Base-by-base conservation (phyloP, 2,888 invertebrate genomes). In the Drosophila borborema region DNA sequence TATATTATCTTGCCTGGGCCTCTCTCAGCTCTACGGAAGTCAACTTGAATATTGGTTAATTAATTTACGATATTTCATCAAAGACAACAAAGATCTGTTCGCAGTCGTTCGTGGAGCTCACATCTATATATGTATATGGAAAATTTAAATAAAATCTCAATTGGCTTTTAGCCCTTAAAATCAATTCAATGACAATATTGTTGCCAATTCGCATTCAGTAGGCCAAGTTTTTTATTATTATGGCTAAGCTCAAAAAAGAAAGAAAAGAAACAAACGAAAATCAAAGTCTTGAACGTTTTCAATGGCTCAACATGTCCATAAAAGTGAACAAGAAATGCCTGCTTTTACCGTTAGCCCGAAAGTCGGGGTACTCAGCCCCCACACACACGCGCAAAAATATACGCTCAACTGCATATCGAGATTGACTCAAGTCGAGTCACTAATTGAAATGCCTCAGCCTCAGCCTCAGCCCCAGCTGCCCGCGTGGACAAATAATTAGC, bases 221-320 rank as follows among this genome's bases (percentile, higher is more conserved):
- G 80, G 77, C 70, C 65, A 74, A 48, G n/a, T 20, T 28, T 20
- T 20, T 18, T 8, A 28, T 28, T 16, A 54, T n/a, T 38, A 9
- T 28, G 16, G n/a, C 16, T n/a, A 2, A 16, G 16, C 28, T 5
- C 28, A 12, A 34, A 28, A 18, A 34, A 9, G 6, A 49, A 34
- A 12, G 18, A 49, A 34, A 12, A 18, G n/a, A 34, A 49, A 18
- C 34, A 12, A 18, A 10, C n/a, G 7, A 12, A 51, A 18, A 18
- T 51, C 64, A 0, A 60, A 63, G 51, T 70, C 65, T 73, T 53
- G 63, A 65, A 53, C 28, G 70, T 45, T 79, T 74, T 43, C 59
- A 53, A 67, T 55, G 49, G 78, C 45, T 69, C 61, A 65, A 51
- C 74, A 69, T 78, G 79, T 9, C 77, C 75, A 77, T 80, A 80